A percentile compares a stretch with the other conserved stretches of the same genome.
Evolutionary conservation across 1,140 invertebrate genomes (phyloP).

Genomic region (Phenacoccus solenopsis): DNA sequence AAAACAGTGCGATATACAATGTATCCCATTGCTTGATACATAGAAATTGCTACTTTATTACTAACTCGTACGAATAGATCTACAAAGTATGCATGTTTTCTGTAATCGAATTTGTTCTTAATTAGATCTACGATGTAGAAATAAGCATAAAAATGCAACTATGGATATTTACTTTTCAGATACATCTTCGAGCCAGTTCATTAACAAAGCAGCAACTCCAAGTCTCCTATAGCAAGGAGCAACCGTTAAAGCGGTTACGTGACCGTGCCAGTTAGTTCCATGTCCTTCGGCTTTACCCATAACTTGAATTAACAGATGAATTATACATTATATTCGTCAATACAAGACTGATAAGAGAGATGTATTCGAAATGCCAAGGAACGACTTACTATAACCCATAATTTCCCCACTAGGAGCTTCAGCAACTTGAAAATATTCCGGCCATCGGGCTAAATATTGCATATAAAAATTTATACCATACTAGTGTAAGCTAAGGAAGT

Average conservation of each 20-base stretch:
- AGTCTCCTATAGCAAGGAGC: constrained; percentile 82
- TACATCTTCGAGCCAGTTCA: constrained; percentile 87
- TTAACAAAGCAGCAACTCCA: constrained; percentile 84
- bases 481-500: no score
- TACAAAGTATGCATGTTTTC: constrained; percentile 95
- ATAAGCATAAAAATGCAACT: constrained; percentile 5
- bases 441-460: constrained; percentile 95
- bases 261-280: constrained; percentile 94
- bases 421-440: constrained; percentile 96
- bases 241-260: constrained; percentile 96
- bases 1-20: constrained; percentile 90
- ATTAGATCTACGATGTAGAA: background rate
- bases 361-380: no score
- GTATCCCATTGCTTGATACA: constrained; percentile 96
- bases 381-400: constrained; percentile 98
- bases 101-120: constrained; percentile 43
- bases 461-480: constrained; percentile 96
- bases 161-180: constrained; percentile 70
- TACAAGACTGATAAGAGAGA: background rate
- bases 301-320: constrained; percentile 47
- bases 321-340: background rate
- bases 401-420: constrained; percentile 90
- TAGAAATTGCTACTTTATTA: constrained; percentile 92
- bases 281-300: constrained; percentile 98
- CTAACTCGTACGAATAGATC: constrained; percentile 96